These are phyloP conservation scores for Saccopteryx bilineata DNA, from an alignment of 2,113 vertebrate genomes.

Conservation along the genomic window DNA sequence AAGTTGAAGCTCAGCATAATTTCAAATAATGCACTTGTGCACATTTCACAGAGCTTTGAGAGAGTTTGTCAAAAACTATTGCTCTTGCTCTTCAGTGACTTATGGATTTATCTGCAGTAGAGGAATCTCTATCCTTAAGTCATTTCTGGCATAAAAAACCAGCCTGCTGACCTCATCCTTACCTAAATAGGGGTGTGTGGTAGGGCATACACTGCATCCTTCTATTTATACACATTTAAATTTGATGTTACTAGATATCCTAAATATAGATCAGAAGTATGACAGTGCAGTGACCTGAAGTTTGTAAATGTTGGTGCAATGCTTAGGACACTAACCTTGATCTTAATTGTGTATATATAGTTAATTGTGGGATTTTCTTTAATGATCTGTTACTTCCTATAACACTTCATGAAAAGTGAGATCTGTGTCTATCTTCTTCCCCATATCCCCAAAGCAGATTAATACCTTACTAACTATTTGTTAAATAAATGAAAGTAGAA, in stretches of 20 bases:
- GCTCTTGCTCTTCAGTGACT: slow-evolving; percentile 71
- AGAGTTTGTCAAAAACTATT: slow-evolving; percentile 50
- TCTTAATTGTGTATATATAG: not conserved
- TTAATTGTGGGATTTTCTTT: not conserved
- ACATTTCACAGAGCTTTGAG: slow-evolving; percentile 56
- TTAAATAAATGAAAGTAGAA: not conserved
- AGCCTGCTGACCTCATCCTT: not conserved
- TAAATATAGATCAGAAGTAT: not conserved
- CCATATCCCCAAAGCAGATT: not conserved
- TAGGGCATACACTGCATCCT: not conserved
- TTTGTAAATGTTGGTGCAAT: not conserved
- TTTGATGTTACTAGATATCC: not conserved
- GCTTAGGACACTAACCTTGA: not conserved
- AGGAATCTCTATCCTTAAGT: slow-evolving; percentile 64
- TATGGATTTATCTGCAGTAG: slow-evolving; percentile 51
- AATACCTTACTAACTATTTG: not conserved
- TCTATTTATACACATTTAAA: not conserved
- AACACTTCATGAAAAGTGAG: not conserved
- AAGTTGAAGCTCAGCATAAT: slow-evolving; percentile 41
- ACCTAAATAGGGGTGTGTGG: not conserved
- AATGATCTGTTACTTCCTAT: not conserved
- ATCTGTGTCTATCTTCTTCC: not conserved
- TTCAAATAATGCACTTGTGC: not conserved
- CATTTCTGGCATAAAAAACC: slow-evolving; percentile 69
- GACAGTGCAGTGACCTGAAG: fast-evolving